Evolutionary conservation across 1,140 invertebrate species (phyloP), one percentile per base, ranked within the genome.

Genomic region (Frieseomelitta varia): DNA sequence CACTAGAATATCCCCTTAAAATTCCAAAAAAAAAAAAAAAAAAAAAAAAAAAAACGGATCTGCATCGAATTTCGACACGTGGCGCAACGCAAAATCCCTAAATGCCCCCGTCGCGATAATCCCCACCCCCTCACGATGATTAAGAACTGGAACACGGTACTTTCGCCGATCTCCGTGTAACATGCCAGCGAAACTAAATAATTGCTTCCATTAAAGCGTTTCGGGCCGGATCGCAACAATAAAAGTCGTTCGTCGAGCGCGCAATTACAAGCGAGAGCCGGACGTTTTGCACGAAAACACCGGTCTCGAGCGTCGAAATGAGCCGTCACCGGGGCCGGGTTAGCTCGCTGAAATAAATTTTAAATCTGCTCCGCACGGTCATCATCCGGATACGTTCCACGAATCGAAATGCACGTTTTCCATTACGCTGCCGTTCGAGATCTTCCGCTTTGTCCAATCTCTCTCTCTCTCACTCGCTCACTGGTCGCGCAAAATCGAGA

Each of bases 291-390:
- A 30, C 72, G 27, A 21, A 15, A 34, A 34, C 21, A 39, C 53
- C 3, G 12, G 27, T n/a, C 21, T 61, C 24, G n/a, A 75, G 11
- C 73, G 55, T 75, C 12, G 55, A 53, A n/a, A 51, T 73, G 21
- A 69, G 8, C 69, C 55, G 55, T 75, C 12, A 75, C 39, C 12
- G 30, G 53, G 30, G 53, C 15, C 19, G 55, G 34, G 55, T 58
- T 58, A 75, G 56, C 24, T 53, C 56, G 56, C 24, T 27, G 24
- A 39, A 63, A 65, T 67, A 78, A 67, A 78, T 78, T 78, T 68
- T 53, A 79, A 68, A 79, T 56, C 47, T 30, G 39, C 24, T 21
- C 21, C 24, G 30, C 27, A 47, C 21, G 67, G 30, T 11, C 67
- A 30, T 47, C 61, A 10, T 1, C 17, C 14, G 24, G 30, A 14